These are phyloP conservation scores for Lerema accius DNA, from an alignment of 1,140 invertebrate species.

Conservation along the genomic window DNA sequence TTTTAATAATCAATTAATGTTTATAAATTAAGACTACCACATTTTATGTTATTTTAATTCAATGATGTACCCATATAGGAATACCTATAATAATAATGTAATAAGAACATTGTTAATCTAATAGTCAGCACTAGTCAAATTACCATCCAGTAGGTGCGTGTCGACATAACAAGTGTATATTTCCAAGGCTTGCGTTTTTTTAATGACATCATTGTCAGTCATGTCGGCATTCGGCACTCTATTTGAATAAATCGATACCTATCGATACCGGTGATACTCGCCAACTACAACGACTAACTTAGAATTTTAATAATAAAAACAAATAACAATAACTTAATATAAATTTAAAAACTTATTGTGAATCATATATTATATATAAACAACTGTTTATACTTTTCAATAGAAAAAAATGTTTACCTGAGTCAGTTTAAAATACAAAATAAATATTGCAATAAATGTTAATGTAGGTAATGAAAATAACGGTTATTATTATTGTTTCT, in stretches of 20 bases:
- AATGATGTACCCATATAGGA: no score
- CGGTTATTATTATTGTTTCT: constrained; percentile 4
- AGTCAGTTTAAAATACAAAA: neutral
- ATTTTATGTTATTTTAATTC: no score
- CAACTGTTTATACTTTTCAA: neutral
- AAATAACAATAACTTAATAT: no score
- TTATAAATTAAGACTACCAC: no score
- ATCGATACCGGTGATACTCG: neutral
- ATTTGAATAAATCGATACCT: neutral
- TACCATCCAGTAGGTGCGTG: neutral
- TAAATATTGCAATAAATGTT: no score
- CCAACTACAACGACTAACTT: neutral
- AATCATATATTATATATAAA: neutral
- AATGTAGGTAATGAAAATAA: no score
- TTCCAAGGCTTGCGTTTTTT: neutral
- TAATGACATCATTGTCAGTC: neutral
- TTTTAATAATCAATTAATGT: no score
- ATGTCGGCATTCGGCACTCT: neutral
- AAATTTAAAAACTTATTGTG: no score
- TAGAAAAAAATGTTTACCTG: neutral
- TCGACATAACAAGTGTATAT: neutral
- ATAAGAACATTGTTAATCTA: no score
- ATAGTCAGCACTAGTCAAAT: no score
- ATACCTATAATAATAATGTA: no score
- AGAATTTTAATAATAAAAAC: neutral